Percentiles rank a stretch among this genome's conserved stretches.
Conservation (phyloP, 2,113 vertebrate genomes). For the Alexandromys fortis region DNA sequence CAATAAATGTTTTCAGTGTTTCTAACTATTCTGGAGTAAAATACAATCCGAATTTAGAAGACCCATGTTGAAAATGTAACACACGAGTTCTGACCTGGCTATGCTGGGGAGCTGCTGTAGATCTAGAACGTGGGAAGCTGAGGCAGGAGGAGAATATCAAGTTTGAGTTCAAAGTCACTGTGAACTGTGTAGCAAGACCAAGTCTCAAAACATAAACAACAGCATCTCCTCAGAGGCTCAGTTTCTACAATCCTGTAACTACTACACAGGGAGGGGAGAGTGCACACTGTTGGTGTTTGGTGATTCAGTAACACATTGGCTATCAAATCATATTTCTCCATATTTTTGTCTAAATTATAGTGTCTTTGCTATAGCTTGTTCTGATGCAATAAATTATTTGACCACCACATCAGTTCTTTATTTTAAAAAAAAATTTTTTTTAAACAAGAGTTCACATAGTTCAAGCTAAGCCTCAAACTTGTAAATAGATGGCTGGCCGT, state of each 20-base stretch:
- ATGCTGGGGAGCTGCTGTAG: not conserved
- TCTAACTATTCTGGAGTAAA: constrained; percentile 30
- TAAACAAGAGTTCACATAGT: not conserved
- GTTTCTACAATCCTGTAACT: not conserved
- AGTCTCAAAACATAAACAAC: not conserved
- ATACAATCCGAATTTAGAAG: constrained; percentile 2
- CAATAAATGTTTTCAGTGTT: constrained; percentile 37
- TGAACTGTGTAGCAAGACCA: not conserved
- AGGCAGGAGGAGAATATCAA: not conserved
- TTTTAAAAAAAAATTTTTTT: not conserved
- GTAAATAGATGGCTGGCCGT: not conserved
- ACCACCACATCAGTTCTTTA: not conserved
- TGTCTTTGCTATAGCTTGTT: not conserved
- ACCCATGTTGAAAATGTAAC: not conserved
- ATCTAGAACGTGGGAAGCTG: not conserved
- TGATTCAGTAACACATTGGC: not conserved
- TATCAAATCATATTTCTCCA: not conserved
- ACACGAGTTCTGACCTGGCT: not conserved
- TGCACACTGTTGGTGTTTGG: not conserved
- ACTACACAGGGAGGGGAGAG: not conserved
- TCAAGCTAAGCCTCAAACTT: not conserved
- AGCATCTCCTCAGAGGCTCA: not conserved
- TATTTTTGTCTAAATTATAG: not conserved
- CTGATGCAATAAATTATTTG: not conserved
- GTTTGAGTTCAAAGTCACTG: not conserved